phyloP scores from a whole-genome alignment of 1,140 invertebrate species.

The Caerostris darwini region DNA sequence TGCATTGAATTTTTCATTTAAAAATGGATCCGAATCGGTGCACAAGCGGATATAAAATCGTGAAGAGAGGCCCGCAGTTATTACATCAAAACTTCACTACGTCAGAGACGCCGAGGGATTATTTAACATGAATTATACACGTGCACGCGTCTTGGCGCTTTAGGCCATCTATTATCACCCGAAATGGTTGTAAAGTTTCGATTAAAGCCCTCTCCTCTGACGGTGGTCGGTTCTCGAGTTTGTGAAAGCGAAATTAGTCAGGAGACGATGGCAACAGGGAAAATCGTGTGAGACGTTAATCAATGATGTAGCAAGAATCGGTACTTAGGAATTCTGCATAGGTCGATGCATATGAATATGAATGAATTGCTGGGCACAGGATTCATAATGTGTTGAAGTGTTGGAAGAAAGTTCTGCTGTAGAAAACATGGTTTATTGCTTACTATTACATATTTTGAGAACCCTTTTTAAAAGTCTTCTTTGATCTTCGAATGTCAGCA shows the following conservation, averaged over 20 bases:
- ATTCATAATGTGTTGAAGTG: neutral
- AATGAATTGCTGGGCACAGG: neutral
- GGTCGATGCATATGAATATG: neutral
- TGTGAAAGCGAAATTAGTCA: slow-evolving; percentile 34
- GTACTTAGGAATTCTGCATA: neutral
- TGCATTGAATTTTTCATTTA: too few relatives aligned
- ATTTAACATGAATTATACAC: slow-evolving; percentile 41
- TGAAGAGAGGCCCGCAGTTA: neutral
- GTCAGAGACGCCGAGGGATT: neutral
- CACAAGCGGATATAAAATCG: too few relatives aligned
- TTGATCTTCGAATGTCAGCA: too few relatives aligned
- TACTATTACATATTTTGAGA: too few relatives aligned
- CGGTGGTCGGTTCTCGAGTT: slow-evolving; percentile 6
- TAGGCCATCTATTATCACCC: slow-evolving; percentile 68
- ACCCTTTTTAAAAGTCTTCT: too few relatives aligned
- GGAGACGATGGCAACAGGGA: neutral
- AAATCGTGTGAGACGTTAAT: neutral
- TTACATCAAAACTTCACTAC: neutral
- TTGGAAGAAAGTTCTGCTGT: neutral
- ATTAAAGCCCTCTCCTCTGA: slow-evolving; percentile 47
- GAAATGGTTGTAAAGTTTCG: slow-evolving; percentile 64
- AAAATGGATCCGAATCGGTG: too few relatives aligned
- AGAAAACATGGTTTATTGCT: too few relatives aligned
- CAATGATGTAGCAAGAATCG: neutral
- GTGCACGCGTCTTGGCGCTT: neutral